Percentiles rank a stretch among this genome's conserved stretches.
These are phyloP conservation scores for Austrolebias charrua DNA, from an alignment of 2,797 vertebrate genomes.

Conservation along the genomic window DNA sequence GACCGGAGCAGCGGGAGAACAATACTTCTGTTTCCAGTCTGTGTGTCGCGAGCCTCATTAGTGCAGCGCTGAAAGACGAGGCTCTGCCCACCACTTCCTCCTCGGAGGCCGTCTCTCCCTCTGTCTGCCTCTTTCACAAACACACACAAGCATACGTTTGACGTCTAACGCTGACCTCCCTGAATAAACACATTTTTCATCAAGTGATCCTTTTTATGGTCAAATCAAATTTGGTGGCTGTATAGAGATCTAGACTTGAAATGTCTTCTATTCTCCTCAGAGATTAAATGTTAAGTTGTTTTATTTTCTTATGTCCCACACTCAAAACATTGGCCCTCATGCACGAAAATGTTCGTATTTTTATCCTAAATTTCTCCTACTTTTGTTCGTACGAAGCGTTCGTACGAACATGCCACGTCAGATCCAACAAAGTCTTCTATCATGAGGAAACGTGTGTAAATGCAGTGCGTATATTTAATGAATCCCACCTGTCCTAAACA, in stretches of 20 bases:
- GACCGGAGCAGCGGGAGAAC: constrained; percentile 62
- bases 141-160: constrained; percentile 3
- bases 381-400: no score
- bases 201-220: neutral
- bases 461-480: no score
- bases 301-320: no score
- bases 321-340: no score
- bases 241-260: neutral
- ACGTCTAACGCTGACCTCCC: constrained; percentile 20
- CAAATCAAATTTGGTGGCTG: neutral
- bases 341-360: no score
- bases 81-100: constrained; percentile 76
- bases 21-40: constrained; percentile 76
- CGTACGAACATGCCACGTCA: no score
- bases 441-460: no score
- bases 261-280: neutral
- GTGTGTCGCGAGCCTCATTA: constrained; percentile 77
- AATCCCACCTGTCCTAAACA: no score
- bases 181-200: neutral
- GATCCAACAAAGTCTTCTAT: no score
- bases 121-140: constrained; percentile 41
- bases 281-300: no score
- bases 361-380: no score
- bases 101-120: constrained; percentile 48
- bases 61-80: constrained; percentile 72